phyloP scores from a whole-genome alignment of 2,797 vertebrate species.

The Aldrovandia affinis region DNA sequence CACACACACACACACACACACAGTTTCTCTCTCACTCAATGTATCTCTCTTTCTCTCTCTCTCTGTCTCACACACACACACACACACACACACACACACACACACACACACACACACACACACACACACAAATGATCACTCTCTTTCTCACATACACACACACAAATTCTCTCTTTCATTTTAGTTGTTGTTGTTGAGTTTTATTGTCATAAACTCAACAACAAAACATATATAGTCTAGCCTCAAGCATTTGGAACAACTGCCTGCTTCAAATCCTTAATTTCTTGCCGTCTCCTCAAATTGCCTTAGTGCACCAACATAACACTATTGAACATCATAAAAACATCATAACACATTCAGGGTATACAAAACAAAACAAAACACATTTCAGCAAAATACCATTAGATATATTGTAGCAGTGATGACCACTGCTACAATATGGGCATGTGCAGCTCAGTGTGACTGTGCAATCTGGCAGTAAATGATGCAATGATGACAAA shows the following conservation, averaged over 20 bases:
- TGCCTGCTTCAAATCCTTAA: too few species aligned
- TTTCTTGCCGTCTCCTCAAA: neutral
- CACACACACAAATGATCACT: neutral
- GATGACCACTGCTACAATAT: neutral
- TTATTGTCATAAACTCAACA: neutral
- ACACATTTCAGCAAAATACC: neutral
- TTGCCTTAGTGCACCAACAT: neutral
- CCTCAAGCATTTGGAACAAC: neutral
- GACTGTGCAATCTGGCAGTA: neutral
- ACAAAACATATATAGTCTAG: neutral
- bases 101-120: neutral
- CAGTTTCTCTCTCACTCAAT: too few species aligned
- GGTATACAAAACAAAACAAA: neutral
- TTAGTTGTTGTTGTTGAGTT: too few species aligned
- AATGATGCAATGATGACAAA: neutral
- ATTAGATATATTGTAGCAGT: neutral
- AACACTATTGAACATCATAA: neutral
- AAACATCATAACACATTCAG: neutral
- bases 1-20: too few species aligned
- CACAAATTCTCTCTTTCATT: too few species aligned
- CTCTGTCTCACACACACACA: too few species aligned
- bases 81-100: too few species aligned
- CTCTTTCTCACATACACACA: too few species aligned
- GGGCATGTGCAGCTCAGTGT: neutral
- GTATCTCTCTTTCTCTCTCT: too few species aligned